Evolutionary conservation across 2,888 invertebrate species (phyloP), one percentile per base, ranked within the genome.

Genomic region (Monopis laevigella): DNA sequence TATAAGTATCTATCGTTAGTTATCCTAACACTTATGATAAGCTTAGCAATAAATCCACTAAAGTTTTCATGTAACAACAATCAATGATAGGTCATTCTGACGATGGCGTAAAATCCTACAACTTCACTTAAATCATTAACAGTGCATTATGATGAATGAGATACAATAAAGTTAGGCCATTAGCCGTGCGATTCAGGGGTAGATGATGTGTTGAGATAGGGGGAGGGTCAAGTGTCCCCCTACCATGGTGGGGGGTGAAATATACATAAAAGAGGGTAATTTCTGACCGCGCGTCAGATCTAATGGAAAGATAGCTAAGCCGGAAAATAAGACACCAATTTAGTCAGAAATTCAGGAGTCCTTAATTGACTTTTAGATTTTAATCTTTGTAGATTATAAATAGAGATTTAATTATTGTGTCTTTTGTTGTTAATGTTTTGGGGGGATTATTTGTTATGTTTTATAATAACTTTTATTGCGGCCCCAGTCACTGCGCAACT

Each of bases 251-350:
- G 70, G 71, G 75, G 77, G 75, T 58, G 62, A 65, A 75, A 75
- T 74, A 71, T 74, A 65, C 75, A 77, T 77, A 77, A 77, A 72
- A 63, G 67, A 73, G 70, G 72, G 71, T 65, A 67, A 72, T 70
- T 73, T 69, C 63, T 74, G 68, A 67, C 75, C 74, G 62, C 65
- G 62, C 59, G 70, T 75, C 70, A 66, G 78, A 80, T 80, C 54
- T 62, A 72, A 73, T 75, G 71, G 59, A 52, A 51, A 54, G 77
- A 77, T 77, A 77, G 58, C 48, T 53, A 48, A 54, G 53, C 60
- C 66, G 73, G 71, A 68, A 74, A 70, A 73, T 67, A 71, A 78
- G 78, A 80, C 75, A 78, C 65, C 67, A 67, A 69, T 73, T 73
- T 70, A 71, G 66, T 60, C 66, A 62, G 63, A n/a, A 71, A 73